These are phyloP conservation scores for Neodiprion lecontei DNA, from an alignment of 1,140 invertebrate genomes.

Conservation along the genomic window DNA sequence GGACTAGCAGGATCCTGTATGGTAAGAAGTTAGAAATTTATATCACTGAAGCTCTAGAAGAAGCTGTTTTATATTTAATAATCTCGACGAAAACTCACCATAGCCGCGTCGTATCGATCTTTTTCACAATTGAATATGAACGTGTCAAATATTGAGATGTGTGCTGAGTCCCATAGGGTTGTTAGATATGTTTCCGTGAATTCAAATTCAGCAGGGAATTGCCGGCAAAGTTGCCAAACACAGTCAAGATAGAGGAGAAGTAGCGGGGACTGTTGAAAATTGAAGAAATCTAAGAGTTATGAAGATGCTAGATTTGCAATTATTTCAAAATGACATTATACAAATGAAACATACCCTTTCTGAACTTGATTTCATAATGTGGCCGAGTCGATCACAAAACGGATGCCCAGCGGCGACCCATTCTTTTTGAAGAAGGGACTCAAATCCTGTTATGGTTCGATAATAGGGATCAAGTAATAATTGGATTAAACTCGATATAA, in stretches of 20 bases:
- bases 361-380: constrained; percentile 63
- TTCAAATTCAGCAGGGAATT: constrained; percentile 88
- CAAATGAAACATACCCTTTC: constrained; percentile 59
- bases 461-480: constrained; percentile 85
- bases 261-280: constrained; percentile 72
- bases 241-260: constrained; percentile 93
- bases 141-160: constrained; percentile 88
- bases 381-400: constrained; percentile 77
- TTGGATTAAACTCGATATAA: constrained; percentile 87
- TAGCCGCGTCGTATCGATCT: constrained; percentile 68
- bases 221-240: constrained; percentile 88
- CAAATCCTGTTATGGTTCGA: constrained; percentile 87
- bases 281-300: constrained; percentile 14
- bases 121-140: constrained; percentile 89
- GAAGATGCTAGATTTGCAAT: too few species aligned
- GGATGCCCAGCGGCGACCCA: constrained; percentile 93
- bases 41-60: background rate
- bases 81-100: constrained; percentile 42
- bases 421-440: constrained; percentile 91
- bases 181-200: constrained; percentile 93
- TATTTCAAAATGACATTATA: background rate
- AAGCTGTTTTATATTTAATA: background rate
- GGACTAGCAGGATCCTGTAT: constrained; percentile 62
- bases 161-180: constrained; percentile 86
- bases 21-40: constrained; percentile 17